Evolutionary conservation across 2,888 invertebrate species (phyloP), one percentile per base, ranked within the genome.

Genomic region (Palloptera scutellata): DNA sequence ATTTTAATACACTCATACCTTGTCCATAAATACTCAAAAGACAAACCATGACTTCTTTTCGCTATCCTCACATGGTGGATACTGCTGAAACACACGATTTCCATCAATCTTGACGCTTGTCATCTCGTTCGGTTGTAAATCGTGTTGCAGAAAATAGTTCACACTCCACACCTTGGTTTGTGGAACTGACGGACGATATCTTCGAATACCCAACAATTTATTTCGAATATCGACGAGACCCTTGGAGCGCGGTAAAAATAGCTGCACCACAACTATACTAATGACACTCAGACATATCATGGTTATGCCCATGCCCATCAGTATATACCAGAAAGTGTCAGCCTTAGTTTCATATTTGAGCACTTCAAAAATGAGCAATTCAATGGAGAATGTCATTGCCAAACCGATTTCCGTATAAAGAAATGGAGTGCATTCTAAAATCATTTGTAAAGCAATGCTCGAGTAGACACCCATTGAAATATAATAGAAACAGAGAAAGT

Each of bases 141-240:
- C 72, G 69, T 80, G 80, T 61, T 74, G 74, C 9, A 80, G 69
- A 41, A 79, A 80, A 48, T 79, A 77, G 63, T 81, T 80, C 15
- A 79, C 74, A 61, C 76, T 76, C 78, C 78, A 81, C 57, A 81
- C 75, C 19, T 77, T 77, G 5, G 75, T 77, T 61, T 80, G 79
- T n/a, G 73, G 74, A 41, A 74, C 71, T 0, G 70, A 70, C 13
- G 66, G 52, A n/a, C 65, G 67, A 11, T 72, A 67, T 1, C 78
- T 71, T 1, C 70, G 72, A 17, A 81, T 74, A 61, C 81, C 81
- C 67, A 82, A 65, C 55, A 82, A 68, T 3, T 77, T 76, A 73
- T 81, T 81, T 8, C 81, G 76, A 10, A 81, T 74, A 61, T 81
- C 81, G 1, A 81, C 75, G 11, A 81, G 71, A 15, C 81, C 78